Evolutionary conservation across 2,888 invertebrate genomes (phyloP).

Genomic region (Furcula furcula): DNA sequence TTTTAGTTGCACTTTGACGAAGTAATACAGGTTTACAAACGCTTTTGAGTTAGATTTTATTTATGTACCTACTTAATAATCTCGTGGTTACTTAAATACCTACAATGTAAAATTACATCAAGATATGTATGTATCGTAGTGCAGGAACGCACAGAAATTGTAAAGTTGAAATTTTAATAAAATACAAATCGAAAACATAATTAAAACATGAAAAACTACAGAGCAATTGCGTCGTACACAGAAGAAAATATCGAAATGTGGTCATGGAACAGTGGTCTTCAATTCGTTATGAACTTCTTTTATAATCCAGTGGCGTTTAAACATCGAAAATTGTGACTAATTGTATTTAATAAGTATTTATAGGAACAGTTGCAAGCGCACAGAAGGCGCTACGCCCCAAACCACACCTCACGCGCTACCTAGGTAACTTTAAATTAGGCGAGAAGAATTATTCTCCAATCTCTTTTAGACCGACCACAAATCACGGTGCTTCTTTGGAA

Average conservation of each 20-base stretch:
- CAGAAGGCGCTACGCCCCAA: neutral
- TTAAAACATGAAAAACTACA: too few species aligned
- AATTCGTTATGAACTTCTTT: too few species aligned
- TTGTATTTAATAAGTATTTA: slow-evolving; percentile 6
- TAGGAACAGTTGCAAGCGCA: slow-evolving; percentile 1
- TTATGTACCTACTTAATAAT: too few species aligned
- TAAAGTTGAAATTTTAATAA: too few species aligned
- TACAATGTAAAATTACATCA: too few species aligned
- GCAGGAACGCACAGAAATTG: too few species aligned
- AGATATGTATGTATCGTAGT: too few species aligned
- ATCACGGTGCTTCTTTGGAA: slow-evolving; percentile 74
- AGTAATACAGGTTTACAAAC: neutral
- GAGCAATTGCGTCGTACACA: neutral
- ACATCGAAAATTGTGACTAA: too few species aligned
- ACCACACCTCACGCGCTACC: slow-evolving; percentile 14
- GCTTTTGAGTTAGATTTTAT: too few species aligned
- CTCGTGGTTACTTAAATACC: neutral
- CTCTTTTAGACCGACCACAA: slow-evolving; percentile 71
- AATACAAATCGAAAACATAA: too few species aligned
- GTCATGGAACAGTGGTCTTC: too few species aligned
- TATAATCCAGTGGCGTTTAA: too few species aligned
- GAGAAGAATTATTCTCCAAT: slow-evolving; percentile 70
- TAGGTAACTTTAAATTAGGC: slow-evolving; percentile 66
- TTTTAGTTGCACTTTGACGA: slow-evolving; percentile 47
- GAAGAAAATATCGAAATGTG: neutral